phyloP scores from a whole-genome alignment of 2,888 invertebrate species.

The Nemapogon koenigi region DNA sequence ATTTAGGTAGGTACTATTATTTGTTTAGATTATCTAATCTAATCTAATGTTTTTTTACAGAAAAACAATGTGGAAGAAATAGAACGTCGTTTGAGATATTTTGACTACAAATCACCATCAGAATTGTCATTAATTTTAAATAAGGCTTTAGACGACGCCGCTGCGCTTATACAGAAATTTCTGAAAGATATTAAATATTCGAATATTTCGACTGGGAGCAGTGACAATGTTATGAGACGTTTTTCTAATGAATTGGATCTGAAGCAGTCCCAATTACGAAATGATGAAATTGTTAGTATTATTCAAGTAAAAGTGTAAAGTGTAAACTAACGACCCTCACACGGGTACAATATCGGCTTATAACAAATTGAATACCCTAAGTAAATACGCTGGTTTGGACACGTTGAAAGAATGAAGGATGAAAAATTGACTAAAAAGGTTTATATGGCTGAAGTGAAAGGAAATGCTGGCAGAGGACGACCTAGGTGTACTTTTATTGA shows the following conservation, averaged over 20 bases:
- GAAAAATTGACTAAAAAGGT: too few relatives aligned
- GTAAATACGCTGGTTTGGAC: too few relatives aligned
- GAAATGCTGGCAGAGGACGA: too few relatives aligned
- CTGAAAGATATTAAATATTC: conserved; percentile 27
- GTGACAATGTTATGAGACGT: conserved; percentile 13
- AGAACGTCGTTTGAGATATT: conserved; percentile 20
- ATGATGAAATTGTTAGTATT: conserved; percentile 34
- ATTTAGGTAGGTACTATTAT: too few relatives aligned
- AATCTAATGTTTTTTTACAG: conserved; percentile 23
- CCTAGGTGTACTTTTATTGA: too few relatives aligned
- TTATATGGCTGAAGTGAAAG: too few relatives aligned
- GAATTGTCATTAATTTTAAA: conserved; percentile 27
- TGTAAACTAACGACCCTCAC: background rate
- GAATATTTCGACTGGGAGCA: conserved; percentile 12
- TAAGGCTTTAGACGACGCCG: conserved; percentile 25
- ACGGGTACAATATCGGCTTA: too few relatives aligned
- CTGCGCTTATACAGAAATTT: conserved; percentile 28
- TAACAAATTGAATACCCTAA: background rate
- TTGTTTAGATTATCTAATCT: too few relatives aligned
- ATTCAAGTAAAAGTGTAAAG: too few relatives aligned
- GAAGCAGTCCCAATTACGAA: conserved; percentile 33
- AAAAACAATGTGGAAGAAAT: conserved; percentile 23
- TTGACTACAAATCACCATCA: conserved; percentile 10
- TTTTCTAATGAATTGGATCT: conserved; percentile 34
- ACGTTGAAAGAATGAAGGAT: too few relatives aligned